Conservation (phyloP, 2,113 vertebrate genomes). For the Alethe castanea region DNA sequence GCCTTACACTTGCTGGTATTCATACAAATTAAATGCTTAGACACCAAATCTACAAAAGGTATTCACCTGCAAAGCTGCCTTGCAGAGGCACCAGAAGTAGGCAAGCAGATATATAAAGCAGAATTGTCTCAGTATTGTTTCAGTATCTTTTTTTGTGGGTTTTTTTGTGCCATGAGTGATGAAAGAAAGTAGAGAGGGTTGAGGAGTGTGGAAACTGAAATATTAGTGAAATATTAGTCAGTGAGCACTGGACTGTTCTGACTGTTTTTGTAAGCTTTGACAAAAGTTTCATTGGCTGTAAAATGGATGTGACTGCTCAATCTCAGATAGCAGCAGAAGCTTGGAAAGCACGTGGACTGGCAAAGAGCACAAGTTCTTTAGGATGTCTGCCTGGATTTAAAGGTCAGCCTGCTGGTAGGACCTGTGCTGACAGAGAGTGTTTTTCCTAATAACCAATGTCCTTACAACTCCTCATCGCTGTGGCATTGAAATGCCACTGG, state of each 20-base stretch:
- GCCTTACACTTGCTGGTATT: not conserved
- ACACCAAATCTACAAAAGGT: not conserved
- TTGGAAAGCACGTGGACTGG: not conserved
- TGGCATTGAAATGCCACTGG: not conserved
- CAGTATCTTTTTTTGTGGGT: not conserved
- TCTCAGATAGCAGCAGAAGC: not conserved
- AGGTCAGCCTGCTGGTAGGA: not conserved
- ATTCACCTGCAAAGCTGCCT: not conserved
- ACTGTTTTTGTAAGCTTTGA: not conserved
- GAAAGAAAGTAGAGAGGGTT: constrained; percentile 9
- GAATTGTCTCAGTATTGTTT: not conserved
- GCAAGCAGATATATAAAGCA: not conserved
- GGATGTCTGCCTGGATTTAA: not conserved
- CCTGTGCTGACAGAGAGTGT: not conserved
- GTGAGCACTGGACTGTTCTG: not conserved
- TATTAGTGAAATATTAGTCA: not conserved
- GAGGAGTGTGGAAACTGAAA: not conserved
- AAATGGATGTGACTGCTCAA: not conserved
- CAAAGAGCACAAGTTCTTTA: not conserved
- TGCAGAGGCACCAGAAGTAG: not conserved
- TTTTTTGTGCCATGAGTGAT: not conserved
- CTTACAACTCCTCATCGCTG: not conserved
- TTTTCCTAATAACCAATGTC: not conserved
- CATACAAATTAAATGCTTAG: not conserved
- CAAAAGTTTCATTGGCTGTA: not conserved